Evolutionary conservation across 2,797 vertebrate genomes (phyloP).

Genomic region (Aeoliscus strigatus): DNA sequence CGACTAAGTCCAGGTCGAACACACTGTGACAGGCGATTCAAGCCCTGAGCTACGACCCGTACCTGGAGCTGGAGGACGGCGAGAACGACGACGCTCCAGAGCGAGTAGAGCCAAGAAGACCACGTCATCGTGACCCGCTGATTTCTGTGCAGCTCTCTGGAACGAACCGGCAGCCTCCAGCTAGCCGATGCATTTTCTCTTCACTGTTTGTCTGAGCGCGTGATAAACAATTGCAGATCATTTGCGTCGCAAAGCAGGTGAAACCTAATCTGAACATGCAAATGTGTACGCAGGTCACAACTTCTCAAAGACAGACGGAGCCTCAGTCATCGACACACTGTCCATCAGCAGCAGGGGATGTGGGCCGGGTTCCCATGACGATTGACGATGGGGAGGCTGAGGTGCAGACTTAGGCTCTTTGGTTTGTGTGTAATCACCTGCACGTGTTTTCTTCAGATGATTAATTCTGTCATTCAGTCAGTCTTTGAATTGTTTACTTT

Average conservation of each 20-base stretch:
- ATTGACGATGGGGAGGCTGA: no score
- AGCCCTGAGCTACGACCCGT: slow-evolving; percentile 15
- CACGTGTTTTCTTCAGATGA: no score
- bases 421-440: no score
- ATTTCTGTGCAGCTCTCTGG: slow-evolving; percentile 11
- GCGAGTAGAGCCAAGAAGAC: slow-evolving; percentile 44
- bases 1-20: slow-evolving; percentile 18
- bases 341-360: no score
- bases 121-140: slow-evolving; percentile 37
- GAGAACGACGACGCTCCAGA: slow-evolving; percentile 50
- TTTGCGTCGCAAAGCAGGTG: slow-evolving; percentile 74
- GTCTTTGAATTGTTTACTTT: no score
- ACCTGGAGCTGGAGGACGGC: slow-evolving; percentile 48
- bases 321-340: no score
- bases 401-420: no score
- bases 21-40: slow-evolving; percentile 5
- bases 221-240: slow-evolving; percentile 51
- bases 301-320: slow-evolving; percentile 19
- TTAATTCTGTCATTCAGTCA: no score
- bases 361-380: no score
- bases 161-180: slow-evolving; percentile 2
- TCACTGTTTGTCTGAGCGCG: background rate
- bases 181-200: background rate
- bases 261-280: slow-evolving; percentile 70
- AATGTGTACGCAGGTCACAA: slow-evolving; percentile 47